These are phyloP conservation scores for Pagrus major DNA, from an alignment of 2,113 vertebrate species.

Conservation along the genomic window DNA sequence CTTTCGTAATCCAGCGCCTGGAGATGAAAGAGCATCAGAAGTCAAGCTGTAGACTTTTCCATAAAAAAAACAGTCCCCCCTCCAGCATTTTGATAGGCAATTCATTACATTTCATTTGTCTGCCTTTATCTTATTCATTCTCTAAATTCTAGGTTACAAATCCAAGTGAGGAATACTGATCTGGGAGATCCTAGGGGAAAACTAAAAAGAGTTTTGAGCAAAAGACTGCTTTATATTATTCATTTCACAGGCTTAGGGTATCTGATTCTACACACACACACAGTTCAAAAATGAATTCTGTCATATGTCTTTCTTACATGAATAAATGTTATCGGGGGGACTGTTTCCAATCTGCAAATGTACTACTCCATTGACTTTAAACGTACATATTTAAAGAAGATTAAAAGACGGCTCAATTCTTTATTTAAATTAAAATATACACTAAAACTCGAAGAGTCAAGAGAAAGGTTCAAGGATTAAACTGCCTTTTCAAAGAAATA, in stretches of 20 bases:
- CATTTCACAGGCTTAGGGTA: constrained; percentile 59
- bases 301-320: constrained; percentile 31
- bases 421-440: constrained; percentile 35
- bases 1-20: constrained; percentile 96
- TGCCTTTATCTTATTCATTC: constrained; percentile 62
- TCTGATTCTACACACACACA: constrained; percentile 57
- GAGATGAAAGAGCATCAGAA: constrained; percentile 58
- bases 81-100: constrained; percentile 56
- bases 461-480: not conserved
- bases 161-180: constrained; percentile 65
- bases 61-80: constrained; percentile 37
- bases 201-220: constrained; percentile 43
- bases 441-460: not conserved
- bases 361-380: constrained; percentile 56
- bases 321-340: constrained; percentile 48
- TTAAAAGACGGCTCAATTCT: not conserved
- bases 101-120: constrained; percentile 66
- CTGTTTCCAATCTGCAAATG: constrained; percentile 49
- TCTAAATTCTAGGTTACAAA: constrained; percentile 66
- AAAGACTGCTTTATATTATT: constrained; percentile 62
- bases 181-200: constrained; percentile 36
- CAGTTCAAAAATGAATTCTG: constrained; percentile 36
- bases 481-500: not conserved
- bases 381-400: not conserved
- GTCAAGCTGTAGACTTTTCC: constrained; percentile 54